phyloP scores from a whole-genome alignment of 2,888 invertebrate genomes.

The Trypoxylon attenuatum region DNA sequence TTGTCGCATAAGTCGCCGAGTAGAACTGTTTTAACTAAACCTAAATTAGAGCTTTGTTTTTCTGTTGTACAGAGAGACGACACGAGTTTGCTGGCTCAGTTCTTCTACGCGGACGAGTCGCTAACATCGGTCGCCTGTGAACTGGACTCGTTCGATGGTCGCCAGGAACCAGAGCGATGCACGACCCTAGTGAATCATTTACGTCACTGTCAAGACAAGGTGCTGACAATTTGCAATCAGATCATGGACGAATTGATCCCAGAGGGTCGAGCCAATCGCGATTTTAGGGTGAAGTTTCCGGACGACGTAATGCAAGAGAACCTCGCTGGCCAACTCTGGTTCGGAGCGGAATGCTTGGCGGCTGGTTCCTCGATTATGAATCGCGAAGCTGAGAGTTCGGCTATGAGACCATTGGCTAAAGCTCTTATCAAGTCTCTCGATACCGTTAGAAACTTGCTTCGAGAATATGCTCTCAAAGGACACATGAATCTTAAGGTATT shows the following conservation, averaged over 20 bases:
- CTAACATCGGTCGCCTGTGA: slow-evolving; percentile 96
- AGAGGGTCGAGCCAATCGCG: slow-evolving; percentile 91
- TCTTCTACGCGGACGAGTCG: slow-evolving; percentile 98
- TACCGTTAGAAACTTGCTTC: slow-evolving; percentile 90
- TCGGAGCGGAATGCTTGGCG: slow-evolving; percentile 99
- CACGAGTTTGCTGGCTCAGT: slow-evolving; percentile 93
- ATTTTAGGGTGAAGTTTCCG: slow-evolving; percentile 98
- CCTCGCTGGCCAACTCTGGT: slow-evolving; percentile 98
- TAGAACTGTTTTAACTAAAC: too few relatives aligned
- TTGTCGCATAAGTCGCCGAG: too few relatives aligned
- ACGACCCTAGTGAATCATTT: slow-evolving; percentile 95
- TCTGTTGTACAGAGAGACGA: slow-evolving; percentile 87
- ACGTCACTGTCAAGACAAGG: slow-evolving; percentile 93
- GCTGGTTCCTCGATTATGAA: slow-evolving; percentile 99
- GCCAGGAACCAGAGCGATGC: slow-evolving; percentile 98
- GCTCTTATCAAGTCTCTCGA: slow-evolving; percentile 97
- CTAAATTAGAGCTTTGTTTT: not conserved
- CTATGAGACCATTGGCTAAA: slow-evolving; percentile 97
- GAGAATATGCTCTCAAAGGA: slow-evolving; percentile 82
- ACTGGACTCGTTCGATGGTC: slow-evolving; percentile 99
- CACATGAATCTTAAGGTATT: slow-evolving; percentile 73
- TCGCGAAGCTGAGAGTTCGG: slow-evolving; percentile 94
- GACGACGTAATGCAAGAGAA: slow-evolving; percentile 99
- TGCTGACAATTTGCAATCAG: slow-evolving; percentile 92
- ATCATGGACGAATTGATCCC: slow-evolving; percentile 95